Conservation (phyloP, 2,888 invertebrate species). For the Diachrysia chrysitis region DNA sequence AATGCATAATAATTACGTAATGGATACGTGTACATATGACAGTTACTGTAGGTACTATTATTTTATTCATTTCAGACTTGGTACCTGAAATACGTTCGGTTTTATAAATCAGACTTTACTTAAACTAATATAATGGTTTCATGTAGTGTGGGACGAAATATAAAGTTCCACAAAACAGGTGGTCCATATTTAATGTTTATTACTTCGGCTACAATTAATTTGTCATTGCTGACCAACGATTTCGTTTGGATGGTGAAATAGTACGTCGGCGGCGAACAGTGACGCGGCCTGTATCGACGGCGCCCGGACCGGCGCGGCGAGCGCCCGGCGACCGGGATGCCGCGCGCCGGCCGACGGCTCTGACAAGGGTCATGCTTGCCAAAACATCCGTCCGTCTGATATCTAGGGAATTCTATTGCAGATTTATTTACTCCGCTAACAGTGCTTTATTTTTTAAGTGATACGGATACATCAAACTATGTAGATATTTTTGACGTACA, state of each 20-base stretch:
- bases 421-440: conserved; percentile 67
- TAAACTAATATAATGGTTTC: conserved; percentile 20
- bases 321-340: conserved; percentile 17
- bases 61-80: background rate
- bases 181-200: conserved; percentile 80
- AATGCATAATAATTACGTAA: conserved; percentile 2
- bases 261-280: conserved; percentile 45
- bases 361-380: conserved; percentile 77
- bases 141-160: conserved; percentile 47
- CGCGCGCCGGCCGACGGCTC: conserved; percentile 37
- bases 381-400: conserved; percentile 74
- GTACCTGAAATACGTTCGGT: background rate
- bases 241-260: conserved; percentile 63
- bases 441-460: conserved; percentile 53
- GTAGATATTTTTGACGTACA: conserved; percentile 24
- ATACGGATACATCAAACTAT: conserved; percentile 34
- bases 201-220: conserved; percentile 78
- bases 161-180: conserved; percentile 73
- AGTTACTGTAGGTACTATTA: background rate
- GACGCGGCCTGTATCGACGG: conserved; percentile 40
- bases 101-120: conserved; percentile 14
- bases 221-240: conserved; percentile 68
- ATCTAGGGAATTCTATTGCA: conserved; percentile 66
- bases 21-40: conserved; percentile 4
- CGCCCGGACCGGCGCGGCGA: conserved; percentile 12